These are phyloP conservation scores for Xylophagus ater DNA, from an alignment of 2,888 invertebrate genomes.

Conservation along the genomic window DNA sequence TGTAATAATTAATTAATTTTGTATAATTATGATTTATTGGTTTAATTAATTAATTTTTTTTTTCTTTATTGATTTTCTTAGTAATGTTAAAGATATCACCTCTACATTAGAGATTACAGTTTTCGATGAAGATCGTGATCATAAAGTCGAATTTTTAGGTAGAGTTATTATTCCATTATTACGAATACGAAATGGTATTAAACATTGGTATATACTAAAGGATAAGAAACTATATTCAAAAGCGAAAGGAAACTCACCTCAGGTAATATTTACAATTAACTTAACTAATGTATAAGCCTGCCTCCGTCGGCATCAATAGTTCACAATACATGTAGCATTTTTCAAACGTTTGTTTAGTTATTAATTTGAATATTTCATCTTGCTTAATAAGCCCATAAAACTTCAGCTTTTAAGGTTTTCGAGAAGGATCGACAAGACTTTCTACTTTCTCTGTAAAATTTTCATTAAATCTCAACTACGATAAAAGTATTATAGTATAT, in stretches of 20 bases:
- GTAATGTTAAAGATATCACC: conserved; percentile 91
- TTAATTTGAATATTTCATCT: too few species aligned
- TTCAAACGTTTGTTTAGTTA: not conserved
- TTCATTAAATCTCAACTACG: too few species aligned
- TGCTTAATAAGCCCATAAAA: too few species aligned
- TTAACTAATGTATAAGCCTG: not conserved
- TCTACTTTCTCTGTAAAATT: too few species aligned
- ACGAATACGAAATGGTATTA: conserved; percentile 77
- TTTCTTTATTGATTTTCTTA: conserved; percentile 33
- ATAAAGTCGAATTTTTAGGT: conserved; percentile 95
- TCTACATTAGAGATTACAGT: conserved; percentile 90
- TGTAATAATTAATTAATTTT: conserved; percentile 48
- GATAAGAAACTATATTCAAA: conserved; percentile 83
- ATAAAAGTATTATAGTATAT: too few species aligned
- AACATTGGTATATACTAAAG: conserved; percentile 91
- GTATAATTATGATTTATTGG: not conserved
- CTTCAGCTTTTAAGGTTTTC: too few species aligned
- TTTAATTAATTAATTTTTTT: not conserved
- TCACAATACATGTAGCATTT: not conserved
- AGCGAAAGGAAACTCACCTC: conserved; percentile 86
- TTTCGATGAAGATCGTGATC: conserved; percentile 94
- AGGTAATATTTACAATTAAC: conserved; percentile 34
- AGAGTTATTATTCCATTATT: conserved; percentile 81
- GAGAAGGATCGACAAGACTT: too few species aligned
- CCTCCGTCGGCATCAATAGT: not conserved